phyloP scores from a whole-genome alignment of 92 coral and sea anemone genomes.

The Micromussa lordhowensis region DNA sequence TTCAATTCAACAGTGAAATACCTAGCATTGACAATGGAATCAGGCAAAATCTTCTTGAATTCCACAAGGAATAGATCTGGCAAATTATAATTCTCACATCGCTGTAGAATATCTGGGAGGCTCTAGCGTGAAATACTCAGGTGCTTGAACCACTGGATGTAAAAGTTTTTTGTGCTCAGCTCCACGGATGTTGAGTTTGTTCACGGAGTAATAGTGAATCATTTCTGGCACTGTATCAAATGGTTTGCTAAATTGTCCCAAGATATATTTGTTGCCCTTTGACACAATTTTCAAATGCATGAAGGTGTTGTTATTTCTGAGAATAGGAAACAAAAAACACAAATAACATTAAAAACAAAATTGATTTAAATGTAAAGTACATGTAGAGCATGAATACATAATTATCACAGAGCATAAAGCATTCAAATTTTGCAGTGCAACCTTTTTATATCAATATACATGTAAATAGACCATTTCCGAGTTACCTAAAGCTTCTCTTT shows the following conservation, averaged over 20 bases:
- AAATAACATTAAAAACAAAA: neutral
- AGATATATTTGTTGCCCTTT: constrained; percentile 73
- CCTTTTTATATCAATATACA: too few relatives aligned
- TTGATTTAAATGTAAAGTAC: too few relatives aligned
- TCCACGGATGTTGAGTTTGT: constrained; percentile 93
- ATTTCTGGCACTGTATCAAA: constrained; percentile 92
- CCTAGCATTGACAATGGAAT: neutral
- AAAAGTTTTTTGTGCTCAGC: constrained; percentile 93
- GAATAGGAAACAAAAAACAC: neutral
- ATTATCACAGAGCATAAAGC: too few relatives aligned
- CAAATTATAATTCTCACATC: constrained; percentile 6
- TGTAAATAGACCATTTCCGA: too few relatives aligned
- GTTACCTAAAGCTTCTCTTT: too few relatives aligned
- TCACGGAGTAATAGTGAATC: constrained; percentile 84
- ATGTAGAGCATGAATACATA: too few relatives aligned
- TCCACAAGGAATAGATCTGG: neutral
- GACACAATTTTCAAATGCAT: constrained; percentile 92
- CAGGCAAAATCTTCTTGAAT: neutral
- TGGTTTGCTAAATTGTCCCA: constrained; percentile 99
- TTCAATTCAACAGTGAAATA: neutral
- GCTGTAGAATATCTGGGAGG: constrained; percentile 18
- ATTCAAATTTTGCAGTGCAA: too few relatives aligned
- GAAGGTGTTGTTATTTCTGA: constrained; percentile 90
- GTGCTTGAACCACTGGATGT: constrained; percentile 75
- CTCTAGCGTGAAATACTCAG: constrained; percentile 86